A percentile compares a stretch with the other conserved stretches of the same genome.
Evolutionary conservation across 2,888 invertebrate species (phyloP).

Genomic region (Chorisops tibialis): DNA sequence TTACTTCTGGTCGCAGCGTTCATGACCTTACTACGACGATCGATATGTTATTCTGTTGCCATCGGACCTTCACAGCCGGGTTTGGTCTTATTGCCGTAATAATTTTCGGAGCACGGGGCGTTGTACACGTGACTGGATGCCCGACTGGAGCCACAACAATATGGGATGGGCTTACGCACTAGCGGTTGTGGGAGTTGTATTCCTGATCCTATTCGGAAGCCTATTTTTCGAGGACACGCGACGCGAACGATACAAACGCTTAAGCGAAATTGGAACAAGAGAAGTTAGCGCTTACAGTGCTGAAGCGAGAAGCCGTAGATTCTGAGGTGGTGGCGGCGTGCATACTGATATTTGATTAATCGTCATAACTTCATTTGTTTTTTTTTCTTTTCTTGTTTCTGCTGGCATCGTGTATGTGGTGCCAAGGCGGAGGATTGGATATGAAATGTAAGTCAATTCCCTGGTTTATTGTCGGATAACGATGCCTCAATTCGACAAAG

Average conservation of each 20-base stretch:
- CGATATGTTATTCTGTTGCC: conserved; percentile 71
- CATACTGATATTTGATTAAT: conserved; percentile 20
- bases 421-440: too few relatives aligned
- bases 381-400: too few relatives aligned
- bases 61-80: conserved; percentile 67
- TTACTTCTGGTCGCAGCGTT: conserved; percentile 72
- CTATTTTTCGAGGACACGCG: conserved; percentile 81
- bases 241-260: conserved; percentile 69
- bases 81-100: conserved; percentile 80
- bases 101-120: conserved; percentile 86
- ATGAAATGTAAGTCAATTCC: too few relatives aligned
- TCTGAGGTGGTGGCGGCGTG: conserved; percentile 4
- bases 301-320: conserved; percentile 53
- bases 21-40: conserved; percentile 68
- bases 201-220: conserved; percentile 71
- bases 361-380: too few relatives aligned
- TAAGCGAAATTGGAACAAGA: conserved; percentile 66
- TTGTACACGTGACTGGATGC: conserved; percentile 91
- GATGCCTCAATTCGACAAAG: too few relatives aligned
- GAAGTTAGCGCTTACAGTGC: conserved; percentile 64
- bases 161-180: conserved; percentile 92
- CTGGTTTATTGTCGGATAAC: too few relatives aligned
- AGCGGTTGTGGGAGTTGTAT: conserved; percentile 73
- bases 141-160: conserved; percentile 92
- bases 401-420: too few relatives aligned